Percentiles rank a stretch among this genome's conserved stretches.
phyloP scores from a whole-genome alignment of 1,140 invertebrate species.

The Drosophila equinoxialis region DNA sequence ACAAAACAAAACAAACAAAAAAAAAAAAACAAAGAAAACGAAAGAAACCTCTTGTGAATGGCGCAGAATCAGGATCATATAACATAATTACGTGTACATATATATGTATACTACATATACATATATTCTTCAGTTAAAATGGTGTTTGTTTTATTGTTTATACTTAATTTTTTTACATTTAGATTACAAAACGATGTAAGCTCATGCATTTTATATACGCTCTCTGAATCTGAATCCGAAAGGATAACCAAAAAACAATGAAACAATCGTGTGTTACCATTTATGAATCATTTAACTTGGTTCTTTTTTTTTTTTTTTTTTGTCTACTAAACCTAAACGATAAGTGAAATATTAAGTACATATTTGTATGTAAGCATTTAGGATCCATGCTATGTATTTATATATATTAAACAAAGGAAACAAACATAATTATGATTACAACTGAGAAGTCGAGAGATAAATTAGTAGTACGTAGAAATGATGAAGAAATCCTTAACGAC shows the following conservation, averaged over 20 bases:
- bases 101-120: not conserved
- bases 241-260: slow-evolving; percentile 20
- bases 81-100: slow-evolving; percentile 6
- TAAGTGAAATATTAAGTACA: slow-evolving; percentile 40
- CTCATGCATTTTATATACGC: slow-evolving; percentile 35
- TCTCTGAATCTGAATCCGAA: slow-evolving; percentile 23
- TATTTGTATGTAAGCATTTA: slow-evolving; percentile 50
- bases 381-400: slow-evolving; percentile 57
- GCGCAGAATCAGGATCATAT: slow-evolving; percentile 1
- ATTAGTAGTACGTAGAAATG: slow-evolving; percentile 28
- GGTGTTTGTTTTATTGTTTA: slow-evolving; percentile 11
- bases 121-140: slow-evolving; percentile 4
- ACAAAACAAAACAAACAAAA: not conserved
- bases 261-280: slow-evolving; percentile 34
- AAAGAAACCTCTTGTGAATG: not conserved
- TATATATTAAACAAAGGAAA: slow-evolving; percentile 28
- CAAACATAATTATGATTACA: slow-evolving; percentile 2
- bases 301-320: slow-evolving; percentile 50
- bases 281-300: slow-evolving; percentile 14
- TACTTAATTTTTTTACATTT: slow-evolving; percentile 19
- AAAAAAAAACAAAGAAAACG: not conserved
- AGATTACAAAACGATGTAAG: slow-evolving; percentile 45
- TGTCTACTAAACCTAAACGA: slow-evolving; percentile 22
- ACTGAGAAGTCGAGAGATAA: slow-evolving; percentile 37
- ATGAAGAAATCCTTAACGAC: slow-evolving; percentile 74